Conservation (phyloP, 1,140 invertebrate genomes). For the Leptoteleia sp. region DNA sequence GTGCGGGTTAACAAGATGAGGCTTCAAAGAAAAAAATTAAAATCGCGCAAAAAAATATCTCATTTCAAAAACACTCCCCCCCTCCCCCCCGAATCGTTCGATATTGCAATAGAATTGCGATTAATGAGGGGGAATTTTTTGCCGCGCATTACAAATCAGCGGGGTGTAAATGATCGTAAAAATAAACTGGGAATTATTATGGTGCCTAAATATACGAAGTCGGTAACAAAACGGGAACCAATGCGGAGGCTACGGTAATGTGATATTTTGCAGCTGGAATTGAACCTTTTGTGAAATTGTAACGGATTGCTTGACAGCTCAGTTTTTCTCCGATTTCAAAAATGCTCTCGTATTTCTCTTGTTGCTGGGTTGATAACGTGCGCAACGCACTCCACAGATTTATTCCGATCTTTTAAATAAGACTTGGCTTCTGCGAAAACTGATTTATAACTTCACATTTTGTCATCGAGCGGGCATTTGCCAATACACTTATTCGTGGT, state of each 20-base stretch:
- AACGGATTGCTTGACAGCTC: conserved; percentile 66
- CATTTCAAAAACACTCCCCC: conserved; percentile 15
- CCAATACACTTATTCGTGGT: too few relatives aligned
- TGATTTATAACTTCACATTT: too few relatives aligned
- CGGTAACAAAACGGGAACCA: conserved; percentile 49
- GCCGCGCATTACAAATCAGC: too few relatives aligned
- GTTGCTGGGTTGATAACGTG: conserved; percentile 56
- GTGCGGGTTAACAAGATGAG: too few relatives aligned
- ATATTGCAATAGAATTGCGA: conserved; percentile 4
- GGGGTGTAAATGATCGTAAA: conserved; percentile 12
- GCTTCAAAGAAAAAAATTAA: too few relatives aligned
- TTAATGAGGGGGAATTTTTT: conserved; percentile 1
- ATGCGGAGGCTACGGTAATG: conserved; percentile 64
- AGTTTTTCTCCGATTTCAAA: conserved; percentile 68
- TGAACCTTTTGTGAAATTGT: conserved; percentile 69
- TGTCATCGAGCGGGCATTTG: too few relatives aligned
- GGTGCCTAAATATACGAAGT: conserved; percentile 53
- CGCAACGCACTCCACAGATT: conserved; percentile 45
- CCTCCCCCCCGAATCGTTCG: neutral
- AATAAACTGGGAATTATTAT: conserved; percentile 49
- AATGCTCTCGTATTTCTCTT: conserved; percentile 64
- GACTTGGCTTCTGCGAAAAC: conserved; percentile 24
- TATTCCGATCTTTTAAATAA: conserved; percentile 56
- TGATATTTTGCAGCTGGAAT: conserved; percentile 67
- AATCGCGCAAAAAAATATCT: conserved; percentile 11